Conservation (phyloP, 2,113 vertebrate genomes). For the Saccopteryx leptura region DNA sequence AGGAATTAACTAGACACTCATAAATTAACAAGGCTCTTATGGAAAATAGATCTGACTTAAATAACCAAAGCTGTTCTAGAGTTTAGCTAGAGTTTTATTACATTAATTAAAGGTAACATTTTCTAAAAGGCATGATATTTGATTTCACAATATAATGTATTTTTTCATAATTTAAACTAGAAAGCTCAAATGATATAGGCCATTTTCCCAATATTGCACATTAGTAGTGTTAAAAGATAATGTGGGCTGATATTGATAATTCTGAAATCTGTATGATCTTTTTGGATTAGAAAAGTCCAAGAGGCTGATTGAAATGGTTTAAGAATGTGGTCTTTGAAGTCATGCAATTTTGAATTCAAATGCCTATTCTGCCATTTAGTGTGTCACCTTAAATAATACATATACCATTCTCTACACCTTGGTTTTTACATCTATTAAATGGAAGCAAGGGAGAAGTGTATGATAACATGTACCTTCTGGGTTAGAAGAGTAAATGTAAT, state of each 20-base stretch:
- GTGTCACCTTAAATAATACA: not conserved
- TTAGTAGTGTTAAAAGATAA: conserved; percentile 27
- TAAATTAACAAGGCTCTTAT: not conserved
- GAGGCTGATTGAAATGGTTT: not conserved
- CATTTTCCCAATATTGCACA: not conserved
- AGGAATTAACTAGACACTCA: not conserved
- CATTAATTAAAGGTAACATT: conserved; percentile 24
- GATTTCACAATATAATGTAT: not conserved
- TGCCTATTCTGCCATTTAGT: not conserved
- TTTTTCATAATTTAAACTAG: not conserved
- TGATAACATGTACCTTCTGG: not conserved
- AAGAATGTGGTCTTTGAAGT: not conserved
- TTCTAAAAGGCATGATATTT: not conserved
- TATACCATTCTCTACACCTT: not conserved
- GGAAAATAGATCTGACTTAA: not conserved
- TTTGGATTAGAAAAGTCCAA: not conserved
- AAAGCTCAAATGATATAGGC: not conserved
- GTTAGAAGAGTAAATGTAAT: not conserved
- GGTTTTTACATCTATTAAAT: not conserved
- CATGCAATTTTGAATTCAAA: not conserved
- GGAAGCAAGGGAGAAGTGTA: not conserved
- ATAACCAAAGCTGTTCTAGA: not conserved
- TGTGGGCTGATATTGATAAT: not conserved
- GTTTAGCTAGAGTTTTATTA: not conserved
- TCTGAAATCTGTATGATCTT: not conserved